phyloP scores from a whole-genome alignment of 2,888 invertebrate species.

The Opisthograptis luteolata region DNA sequence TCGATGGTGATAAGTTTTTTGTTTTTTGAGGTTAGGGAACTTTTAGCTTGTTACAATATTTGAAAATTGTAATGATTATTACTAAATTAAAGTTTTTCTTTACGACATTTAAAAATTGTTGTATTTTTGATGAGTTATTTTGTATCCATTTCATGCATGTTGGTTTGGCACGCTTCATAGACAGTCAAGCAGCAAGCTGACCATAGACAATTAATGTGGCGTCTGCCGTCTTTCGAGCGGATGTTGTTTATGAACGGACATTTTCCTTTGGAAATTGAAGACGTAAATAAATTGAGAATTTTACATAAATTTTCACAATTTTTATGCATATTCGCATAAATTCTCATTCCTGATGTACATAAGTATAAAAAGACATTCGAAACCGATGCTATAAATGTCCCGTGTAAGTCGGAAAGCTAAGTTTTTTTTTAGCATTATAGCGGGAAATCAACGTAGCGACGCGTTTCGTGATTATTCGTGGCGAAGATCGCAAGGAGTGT shows the following conservation, averaged over 20 bases:
- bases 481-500: constrained; percentile 60
- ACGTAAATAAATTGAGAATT: constrained; percentile 52
- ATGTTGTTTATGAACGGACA: constrained; percentile 78
- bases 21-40: too few species aligned
- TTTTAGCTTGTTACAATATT: too few species aligned
- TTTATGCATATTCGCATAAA: background rate
- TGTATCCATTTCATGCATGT: too few species aligned
- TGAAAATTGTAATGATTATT: too few species aligned
- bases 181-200: too few species aligned
- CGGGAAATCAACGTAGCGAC: constrained; percentile 81
- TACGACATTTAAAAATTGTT: too few species aligned
- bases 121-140: too few species aligned
- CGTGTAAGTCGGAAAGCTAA: constrained; percentile 44
- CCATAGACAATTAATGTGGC: constrained; percentile 66
- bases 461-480: constrained; percentile 71
- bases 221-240: constrained; percentile 63
- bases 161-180: too few species aligned
- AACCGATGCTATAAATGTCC: constrained; percentile 41
- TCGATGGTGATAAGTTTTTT: too few species aligned
- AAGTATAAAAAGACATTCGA: constrained; percentile 10
- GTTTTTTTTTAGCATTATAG: constrained; percentile 70
- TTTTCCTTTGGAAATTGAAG: constrained; percentile 69
- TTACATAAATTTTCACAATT: background rate
- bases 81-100: too few species aligned
- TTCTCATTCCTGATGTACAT: background rate